These are phyloP conservation scores for Agrochola lychnidis DNA, from an alignment of 2,888 invertebrate species.

Conservation along the genomic window DNA sequence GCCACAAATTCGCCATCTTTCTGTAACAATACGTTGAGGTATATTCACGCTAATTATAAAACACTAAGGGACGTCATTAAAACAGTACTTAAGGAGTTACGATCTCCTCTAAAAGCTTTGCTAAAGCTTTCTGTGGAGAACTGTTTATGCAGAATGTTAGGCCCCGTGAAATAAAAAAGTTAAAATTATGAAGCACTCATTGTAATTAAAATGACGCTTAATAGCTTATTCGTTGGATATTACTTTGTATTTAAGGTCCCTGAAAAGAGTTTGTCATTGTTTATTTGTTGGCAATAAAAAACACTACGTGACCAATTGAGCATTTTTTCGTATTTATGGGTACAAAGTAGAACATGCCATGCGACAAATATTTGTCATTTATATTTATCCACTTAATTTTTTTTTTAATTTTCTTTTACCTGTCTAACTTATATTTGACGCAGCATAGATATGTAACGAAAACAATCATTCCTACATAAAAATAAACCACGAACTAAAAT, in stretches of 20 bases:
- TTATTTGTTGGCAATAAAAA: background rate
- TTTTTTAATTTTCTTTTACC: too few relatives aligned
- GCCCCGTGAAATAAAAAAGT: conserved; percentile 66
- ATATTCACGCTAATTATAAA: conserved; percentile 77
- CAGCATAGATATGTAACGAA: background rate
- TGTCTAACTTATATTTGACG: too few relatives aligned
- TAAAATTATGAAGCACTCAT: conserved; percentile 67
- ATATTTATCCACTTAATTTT: background rate
- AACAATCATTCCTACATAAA: background rate
- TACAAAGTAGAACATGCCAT: background rate
- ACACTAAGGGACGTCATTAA: conserved; percentile 79
- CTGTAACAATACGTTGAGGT: conserved; percentile 65
- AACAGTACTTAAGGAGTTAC: conserved; percentile 80
- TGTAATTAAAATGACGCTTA: conserved; percentile 68
- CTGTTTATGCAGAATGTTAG: conserved; percentile 69
- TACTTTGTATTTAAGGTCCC: conserved; percentile 27
- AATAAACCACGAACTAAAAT: conserved; percentile 4
- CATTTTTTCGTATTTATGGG: background rate
- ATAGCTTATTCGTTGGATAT: conserved; percentile 59
- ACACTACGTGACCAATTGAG: too few relatives aligned
- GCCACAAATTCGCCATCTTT: conserved; percentile 37
- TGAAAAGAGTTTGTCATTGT: background rate
- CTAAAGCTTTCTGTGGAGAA: conserved; percentile 66
- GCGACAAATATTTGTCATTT: background rate
- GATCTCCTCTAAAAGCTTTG: conserved; percentile 76